phyloP scores from a whole-genome alignment of 2,888 invertebrate genomes.

The Drosophila mayaguana region DNA sequence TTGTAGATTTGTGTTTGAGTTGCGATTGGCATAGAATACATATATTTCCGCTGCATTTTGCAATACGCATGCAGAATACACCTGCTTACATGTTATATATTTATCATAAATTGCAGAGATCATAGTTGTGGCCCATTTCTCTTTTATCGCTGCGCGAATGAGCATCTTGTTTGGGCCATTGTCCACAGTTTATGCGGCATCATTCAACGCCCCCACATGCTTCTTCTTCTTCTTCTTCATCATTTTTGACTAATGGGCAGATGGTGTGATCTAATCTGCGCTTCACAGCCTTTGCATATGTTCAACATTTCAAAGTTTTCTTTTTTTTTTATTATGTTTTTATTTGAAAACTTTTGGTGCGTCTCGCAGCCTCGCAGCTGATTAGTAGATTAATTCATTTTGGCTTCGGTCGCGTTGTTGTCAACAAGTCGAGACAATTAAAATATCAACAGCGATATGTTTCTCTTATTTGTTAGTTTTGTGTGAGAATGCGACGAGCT shows the following conservation, averaged over 20 bases:
- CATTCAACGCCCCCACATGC: slow-evolving; percentile 62
- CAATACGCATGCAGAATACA: neutral
- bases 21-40: slow-evolving; percentile 1
- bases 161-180: slow-evolving; percentile 14
- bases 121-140: slow-evolving; percentile 23
- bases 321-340: slow-evolving; percentile 2
- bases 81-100: neutral
- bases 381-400: slow-evolving; percentile 72
- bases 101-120: slow-evolving; percentile 4
- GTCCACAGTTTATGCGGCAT: slow-evolving; percentile 8
- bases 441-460: slow-evolving; percentile 65
- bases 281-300: slow-evolving; percentile 44
- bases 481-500: slow-evolving; percentile 29
- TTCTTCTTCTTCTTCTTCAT: neutral
- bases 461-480: slow-evolving; percentile 4
- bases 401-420: slow-evolving; percentile 58
- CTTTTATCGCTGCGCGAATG: slow-evolving; percentile 28
- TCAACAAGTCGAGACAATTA: slow-evolving; percentile 74
- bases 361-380: slow-evolving; percentile 67
- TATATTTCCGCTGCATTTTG: neutral
- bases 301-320: slow-evolving; percentile 20
- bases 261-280: slow-evolving; percentile 47
- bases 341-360: slow-evolving; percentile 20
- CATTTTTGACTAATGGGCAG: slow-evolving; percentile 57
- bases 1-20: neutral